These are phyloP conservation scores for Apodemus speciosus DNA, from an alignment of 2,113 vertebrate genomes.

Conservation along the genomic window DNA sequence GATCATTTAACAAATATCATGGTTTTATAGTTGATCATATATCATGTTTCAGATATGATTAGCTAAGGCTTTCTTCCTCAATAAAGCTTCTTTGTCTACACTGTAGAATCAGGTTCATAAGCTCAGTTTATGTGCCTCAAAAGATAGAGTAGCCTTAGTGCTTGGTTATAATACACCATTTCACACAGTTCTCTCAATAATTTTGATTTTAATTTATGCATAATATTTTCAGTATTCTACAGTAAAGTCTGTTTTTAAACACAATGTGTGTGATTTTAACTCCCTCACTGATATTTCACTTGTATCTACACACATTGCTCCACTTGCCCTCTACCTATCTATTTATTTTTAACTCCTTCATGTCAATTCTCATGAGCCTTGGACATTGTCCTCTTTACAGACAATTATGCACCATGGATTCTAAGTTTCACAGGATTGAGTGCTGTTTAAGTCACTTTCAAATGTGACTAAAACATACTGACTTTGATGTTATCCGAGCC, in stretches of 20 bases:
- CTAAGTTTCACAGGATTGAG: neutral
- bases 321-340: neutral
- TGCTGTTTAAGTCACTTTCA: neutral
- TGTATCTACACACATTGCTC: neutral
- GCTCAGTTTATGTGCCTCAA: neutral
- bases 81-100: neutral
- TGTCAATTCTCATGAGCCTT: neutral
- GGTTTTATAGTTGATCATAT: rapidly evolving
- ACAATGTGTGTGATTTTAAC: neutral
- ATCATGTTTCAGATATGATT: neutral
- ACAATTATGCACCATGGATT: rapidly evolving
- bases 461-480: neutral
- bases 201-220: neutral
- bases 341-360: neutral
- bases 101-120: neutral
- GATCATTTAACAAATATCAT: neutral
- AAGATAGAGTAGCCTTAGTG: neutral
- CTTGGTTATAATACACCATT: neutral
- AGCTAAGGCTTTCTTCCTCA: neutral
- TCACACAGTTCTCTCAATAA: neutral
- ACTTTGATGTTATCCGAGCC: neutral
- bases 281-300: neutral
- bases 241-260: neutral
- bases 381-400: neutral
- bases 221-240: neutral